Conservation (phyloP, 2,797 vertebrate species). For the Onychomys leucogaster region DNA sequence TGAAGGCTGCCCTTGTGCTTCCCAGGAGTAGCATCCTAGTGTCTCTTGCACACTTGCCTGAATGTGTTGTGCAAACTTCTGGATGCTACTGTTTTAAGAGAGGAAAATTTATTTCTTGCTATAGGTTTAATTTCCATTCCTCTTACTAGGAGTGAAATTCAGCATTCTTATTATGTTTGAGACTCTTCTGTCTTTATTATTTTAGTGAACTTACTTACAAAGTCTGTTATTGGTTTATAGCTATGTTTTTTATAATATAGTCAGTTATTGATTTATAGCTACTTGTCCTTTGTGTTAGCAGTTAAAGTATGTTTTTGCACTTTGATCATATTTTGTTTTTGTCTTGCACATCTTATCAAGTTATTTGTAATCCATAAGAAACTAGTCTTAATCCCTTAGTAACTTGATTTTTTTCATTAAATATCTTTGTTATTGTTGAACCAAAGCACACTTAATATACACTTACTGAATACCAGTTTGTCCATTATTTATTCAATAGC, state of each 20-base stretch:
- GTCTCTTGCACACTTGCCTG: constrained; percentile 3
- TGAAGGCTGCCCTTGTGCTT: neutral
- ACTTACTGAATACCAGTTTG: neutral
- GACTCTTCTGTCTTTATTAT: neutral
- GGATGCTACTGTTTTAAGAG: constrained; percentile 25
- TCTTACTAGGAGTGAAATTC: constrained; percentile 31
- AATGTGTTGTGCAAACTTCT: constrained; percentile 20
- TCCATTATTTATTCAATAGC: constrained; percentile 3
- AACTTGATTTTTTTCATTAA: constrained; percentile 1
- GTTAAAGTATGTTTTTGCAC: constrained; percentile 8
- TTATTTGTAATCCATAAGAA: neutral
- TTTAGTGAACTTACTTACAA: neutral
- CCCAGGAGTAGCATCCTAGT: neutral
- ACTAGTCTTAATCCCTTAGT: neutral
- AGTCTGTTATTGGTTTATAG: neutral
- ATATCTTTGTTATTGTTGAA: neutral
- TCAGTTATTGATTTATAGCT: neutral
- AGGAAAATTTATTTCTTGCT: constrained; percentile 30
- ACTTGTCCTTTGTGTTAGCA: neutral
- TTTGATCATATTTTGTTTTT: constrained; percentile 41
- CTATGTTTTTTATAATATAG: neutral
- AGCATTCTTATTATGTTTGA: constrained; percentile 25
- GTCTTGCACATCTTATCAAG: neutral
- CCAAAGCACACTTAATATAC: neutral
- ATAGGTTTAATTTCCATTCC: constrained; percentile 20